Percentiles rank a stretch among this genome's conserved stretches.
Conservation (phyloP, 2,797 vertebrate genomes). For the Pangasius mekongensis region DNA sequence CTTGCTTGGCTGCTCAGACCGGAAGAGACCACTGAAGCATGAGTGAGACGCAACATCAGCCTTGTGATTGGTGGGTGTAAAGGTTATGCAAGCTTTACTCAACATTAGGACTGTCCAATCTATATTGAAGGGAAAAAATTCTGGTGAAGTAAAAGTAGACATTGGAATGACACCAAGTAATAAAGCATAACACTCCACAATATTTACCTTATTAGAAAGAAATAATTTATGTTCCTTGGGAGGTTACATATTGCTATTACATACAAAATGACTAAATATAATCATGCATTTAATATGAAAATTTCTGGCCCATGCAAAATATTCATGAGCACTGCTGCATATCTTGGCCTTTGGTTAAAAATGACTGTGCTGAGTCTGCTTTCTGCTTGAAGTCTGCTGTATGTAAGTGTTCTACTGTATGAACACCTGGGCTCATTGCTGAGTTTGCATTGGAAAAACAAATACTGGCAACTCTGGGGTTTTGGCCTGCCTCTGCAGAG, state of each 20-base stretch:
- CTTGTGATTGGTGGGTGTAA: background rate
- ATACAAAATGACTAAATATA: background rate
- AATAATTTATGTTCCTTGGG: background rate
- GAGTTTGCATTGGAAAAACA: constrained; percentile 44
- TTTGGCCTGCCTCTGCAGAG: constrained; percentile 32
- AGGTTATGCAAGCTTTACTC: constrained; percentile 5
- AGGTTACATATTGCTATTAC: background rate
- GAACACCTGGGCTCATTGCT: constrained; percentile 43
- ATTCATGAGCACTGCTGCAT: background rate
- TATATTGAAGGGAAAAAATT: background rate
- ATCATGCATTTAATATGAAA: background rate
- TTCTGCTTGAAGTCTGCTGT: background rate
- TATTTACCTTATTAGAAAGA: background rate
- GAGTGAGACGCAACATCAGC: background rate
- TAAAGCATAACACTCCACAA: background rate
- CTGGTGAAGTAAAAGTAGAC: background rate
- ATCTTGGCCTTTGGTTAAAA: constrained; percentile 28
- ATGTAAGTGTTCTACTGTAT: constrained; percentile 47
- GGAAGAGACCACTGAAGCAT: background rate
- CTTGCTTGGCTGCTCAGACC: constrained; percentile 4
- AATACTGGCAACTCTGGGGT: constrained; percentile 37
- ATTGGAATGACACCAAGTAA: background rate
- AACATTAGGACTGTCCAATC: background rate
- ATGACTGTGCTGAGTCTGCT: constrained; percentile 21
- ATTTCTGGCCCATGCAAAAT: background rate